phyloP scores from a whole-genome alignment of 2,797 vertebrate species.

The Clarias laeviceps region DNA sequence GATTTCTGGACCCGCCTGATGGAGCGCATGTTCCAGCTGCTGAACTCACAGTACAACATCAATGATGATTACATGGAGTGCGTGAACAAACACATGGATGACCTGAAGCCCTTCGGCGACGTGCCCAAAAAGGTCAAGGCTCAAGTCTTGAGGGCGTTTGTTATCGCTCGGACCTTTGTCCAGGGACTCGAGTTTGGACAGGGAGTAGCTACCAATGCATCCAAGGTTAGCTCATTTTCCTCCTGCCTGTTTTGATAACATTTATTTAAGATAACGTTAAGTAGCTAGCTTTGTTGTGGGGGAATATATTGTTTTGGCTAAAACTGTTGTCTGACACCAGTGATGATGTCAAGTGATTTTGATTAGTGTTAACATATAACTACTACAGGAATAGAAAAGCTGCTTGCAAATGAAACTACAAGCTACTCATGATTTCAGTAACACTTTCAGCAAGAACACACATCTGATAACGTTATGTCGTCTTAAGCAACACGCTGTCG shows the following conservation, averaged over 20 bases:
- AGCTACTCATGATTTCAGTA: no score
- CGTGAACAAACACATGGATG: constrained; percentile 94
- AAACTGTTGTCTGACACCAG: neutral
- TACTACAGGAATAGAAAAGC: neutral
- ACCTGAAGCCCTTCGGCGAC: constrained; percentile 96
- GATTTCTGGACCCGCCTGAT: constrained; percentile 96
- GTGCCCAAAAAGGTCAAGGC: constrained; percentile 93
- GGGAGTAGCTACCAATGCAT: constrained; percentile 92
- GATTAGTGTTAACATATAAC: neutral
- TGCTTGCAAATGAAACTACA: no score
- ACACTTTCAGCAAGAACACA: no score
- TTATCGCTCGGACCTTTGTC: constrained; percentile 93
- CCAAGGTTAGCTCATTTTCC: constrained; percentile 83
- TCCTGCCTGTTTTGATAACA: neutral
- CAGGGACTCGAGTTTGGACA: constrained; percentile 94
- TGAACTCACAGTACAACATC: constrained; percentile 95
- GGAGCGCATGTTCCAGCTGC: constrained; percentile 97
- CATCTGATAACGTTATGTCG: no score
- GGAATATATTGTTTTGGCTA: neutral
- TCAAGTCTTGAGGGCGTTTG: constrained; percentile 93
- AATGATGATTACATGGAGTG: constrained; percentile 97
- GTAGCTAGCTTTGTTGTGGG: neutral
- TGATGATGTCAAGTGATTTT: neutral
- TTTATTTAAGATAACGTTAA: neutral
- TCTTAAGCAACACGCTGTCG: no score